These are phyloP conservation scores for Gopherus evgoodei DNA, from an alignment of 2,113 vertebrate genomes.

Conservation along the genomic window DNA sequence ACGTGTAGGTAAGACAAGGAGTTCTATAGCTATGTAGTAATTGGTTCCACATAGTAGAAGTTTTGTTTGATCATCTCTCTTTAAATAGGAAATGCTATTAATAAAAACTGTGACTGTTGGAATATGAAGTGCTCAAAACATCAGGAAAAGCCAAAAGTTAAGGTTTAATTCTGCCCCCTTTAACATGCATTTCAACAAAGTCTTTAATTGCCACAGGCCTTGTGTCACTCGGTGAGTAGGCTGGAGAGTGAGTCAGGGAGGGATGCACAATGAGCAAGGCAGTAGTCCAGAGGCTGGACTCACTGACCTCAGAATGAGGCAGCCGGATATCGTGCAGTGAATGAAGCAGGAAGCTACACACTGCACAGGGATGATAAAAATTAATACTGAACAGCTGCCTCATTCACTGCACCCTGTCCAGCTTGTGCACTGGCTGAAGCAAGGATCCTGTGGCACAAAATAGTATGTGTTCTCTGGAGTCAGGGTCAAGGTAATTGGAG, in stretches of 20 bases:
- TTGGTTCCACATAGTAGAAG: not conserved
- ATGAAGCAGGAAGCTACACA: not conserved
- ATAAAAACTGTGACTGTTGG: not conserved
- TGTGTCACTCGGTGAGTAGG: not conserved
- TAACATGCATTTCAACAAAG: not conserved
- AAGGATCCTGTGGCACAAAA: not conserved
- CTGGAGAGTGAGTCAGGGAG: not conserved
- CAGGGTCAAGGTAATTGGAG: not conserved
- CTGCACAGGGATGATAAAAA: not conserved
- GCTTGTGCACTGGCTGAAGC: not conserved
- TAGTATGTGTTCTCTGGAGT: not conserved
- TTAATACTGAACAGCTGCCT: not conserved
- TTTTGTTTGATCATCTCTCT: not conserved
- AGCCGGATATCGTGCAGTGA: not conserved
- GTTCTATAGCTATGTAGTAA: not conserved
- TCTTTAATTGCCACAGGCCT: not conserved
- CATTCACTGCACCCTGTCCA: not conserved
- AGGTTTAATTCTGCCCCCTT: not conserved
- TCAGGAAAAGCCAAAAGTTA: not conserved
- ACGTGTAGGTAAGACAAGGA: not conserved
- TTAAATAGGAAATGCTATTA: not conserved
- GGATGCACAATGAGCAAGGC: rapidly evolving
- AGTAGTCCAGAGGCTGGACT: not conserved
- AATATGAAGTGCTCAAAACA: not conserved
- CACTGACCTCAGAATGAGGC: not conserved